phyloP scores from a whole-genome alignment of 2,113 vertebrate genomes.

The Pterocles orientalis region DNA sequence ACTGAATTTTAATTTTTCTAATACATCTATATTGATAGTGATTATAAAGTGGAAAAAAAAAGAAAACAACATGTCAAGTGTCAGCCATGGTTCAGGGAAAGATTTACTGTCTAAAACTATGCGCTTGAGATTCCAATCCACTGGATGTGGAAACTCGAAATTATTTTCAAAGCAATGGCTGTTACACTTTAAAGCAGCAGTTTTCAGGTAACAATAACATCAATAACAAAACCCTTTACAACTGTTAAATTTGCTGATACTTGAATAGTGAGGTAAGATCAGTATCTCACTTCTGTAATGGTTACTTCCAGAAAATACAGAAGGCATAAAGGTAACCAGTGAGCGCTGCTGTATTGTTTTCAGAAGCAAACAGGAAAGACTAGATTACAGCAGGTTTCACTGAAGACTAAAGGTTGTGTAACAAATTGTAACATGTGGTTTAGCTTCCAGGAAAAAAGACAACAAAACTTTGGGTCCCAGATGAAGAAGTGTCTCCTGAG shows the following conservation, averaged over 20 bases:
- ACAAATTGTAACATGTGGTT: conserved; percentile 40
- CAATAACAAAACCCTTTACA: not conserved
- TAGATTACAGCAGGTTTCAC: not conserved
- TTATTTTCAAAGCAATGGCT: not conserved
- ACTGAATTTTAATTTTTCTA: not conserved
- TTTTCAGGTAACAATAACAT: not conserved
- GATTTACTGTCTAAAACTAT: not conserved
- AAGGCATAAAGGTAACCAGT: not conserved
- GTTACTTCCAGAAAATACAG: not conserved
- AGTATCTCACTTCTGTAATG: not conserved
- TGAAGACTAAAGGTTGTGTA: not conserved
- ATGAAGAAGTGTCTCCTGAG: conserved; percentile 97
- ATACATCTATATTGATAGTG: not conserved
- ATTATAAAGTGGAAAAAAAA: not conserved
- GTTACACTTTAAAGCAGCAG: not conserved
- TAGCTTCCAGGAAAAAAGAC: conserved; percentile 98
- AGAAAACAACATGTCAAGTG: fast-evolving
- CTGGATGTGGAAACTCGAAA: not conserved
- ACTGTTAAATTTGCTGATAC: not conserved
- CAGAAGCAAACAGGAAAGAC: not conserved
- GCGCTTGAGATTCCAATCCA: not conserved
- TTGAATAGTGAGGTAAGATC: not conserved
- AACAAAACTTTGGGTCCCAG: conserved; percentile 96
- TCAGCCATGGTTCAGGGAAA: not conserved
- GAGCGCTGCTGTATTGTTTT: not conserved